phyloP scores from a whole-genome alignment of 2,797 vertebrate genomes.

The Pristis pectinata region DNA sequence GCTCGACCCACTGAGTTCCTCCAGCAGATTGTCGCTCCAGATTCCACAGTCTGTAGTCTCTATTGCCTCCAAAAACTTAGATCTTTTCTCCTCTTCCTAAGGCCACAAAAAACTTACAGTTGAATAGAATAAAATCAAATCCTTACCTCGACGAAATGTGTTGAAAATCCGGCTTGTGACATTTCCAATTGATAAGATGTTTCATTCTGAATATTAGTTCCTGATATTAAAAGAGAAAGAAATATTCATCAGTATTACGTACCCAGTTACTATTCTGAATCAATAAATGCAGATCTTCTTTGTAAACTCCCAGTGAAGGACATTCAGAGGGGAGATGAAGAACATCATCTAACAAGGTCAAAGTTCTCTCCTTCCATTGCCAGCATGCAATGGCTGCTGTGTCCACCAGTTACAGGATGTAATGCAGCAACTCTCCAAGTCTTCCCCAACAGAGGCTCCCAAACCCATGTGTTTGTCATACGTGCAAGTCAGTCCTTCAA shows the following conservation, averaged over 20 bases:
- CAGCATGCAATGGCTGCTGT: not conserved
- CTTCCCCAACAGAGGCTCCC: not conserved
- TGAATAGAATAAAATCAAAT: no score
- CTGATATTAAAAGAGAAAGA: conserved; percentile 50
- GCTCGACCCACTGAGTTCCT: no score
- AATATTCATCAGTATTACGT: not conserved
- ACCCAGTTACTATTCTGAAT: not conserved
- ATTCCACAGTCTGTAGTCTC: no score
- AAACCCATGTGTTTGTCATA: not conserved
- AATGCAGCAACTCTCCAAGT: not conserved
- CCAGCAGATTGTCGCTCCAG: no score
- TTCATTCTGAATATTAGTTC: conserved; percentile 86
- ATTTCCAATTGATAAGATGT: conserved; percentile 96
- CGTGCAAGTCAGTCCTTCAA: not conserved
- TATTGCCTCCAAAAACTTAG: not conserved
- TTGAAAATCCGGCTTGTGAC: conserved; percentile 98
- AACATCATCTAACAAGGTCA: not conserved
- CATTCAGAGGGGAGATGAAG: not conserved
- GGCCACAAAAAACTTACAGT: not conserved
- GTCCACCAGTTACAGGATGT: not conserved
- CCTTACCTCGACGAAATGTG: conserved; percentile 86
- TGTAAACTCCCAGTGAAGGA: not conserved
- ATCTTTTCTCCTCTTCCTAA: not conserved
- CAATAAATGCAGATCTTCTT: not conserved
- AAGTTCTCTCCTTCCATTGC: no score